Percentiles rank a stretch among this genome's conserved stretches.
Conservation (phyloP, 2,888 invertebrate species). For the Leistus spinibarbis region DNA sequence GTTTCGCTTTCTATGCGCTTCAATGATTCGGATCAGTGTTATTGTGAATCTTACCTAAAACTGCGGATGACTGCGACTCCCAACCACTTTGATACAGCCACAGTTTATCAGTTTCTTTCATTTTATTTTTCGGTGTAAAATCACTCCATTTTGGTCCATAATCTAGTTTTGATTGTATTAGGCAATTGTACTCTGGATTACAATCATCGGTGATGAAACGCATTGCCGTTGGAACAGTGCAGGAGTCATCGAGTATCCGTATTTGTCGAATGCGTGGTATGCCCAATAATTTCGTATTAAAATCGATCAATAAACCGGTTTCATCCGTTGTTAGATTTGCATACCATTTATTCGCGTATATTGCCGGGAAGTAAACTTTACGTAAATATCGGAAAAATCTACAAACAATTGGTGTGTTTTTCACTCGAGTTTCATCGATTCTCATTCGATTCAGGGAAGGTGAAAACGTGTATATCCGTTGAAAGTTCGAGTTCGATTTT, state of each 20-base stretch:
- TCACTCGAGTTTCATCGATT: background rate
- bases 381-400: slow-evolving; percentile 21
- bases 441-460: no score
- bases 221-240: slow-evolving; percentile 42
- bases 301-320: slow-evolving; percentile 48
- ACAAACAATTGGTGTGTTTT: no score
- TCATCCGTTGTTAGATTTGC: slow-evolving; percentile 43
- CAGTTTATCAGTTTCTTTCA: slow-evolving; percentile 36
- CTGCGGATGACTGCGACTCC: background rate
- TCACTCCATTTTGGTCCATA: slow-evolving; percentile 43
- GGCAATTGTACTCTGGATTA: slow-evolving; percentile 39
- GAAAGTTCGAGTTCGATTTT: no score
- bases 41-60: background rate
- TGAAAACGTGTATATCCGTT: no score
- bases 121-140: slow-evolving; percentile 13
- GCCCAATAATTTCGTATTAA: slow-evolving; percentile 48
- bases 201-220: slow-evolving; percentile 43
- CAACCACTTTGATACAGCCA: slow-evolving; percentile 31
- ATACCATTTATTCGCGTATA: slow-evolving; percentile 46
- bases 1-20: background rate
- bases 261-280: slow-evolving; percentile 47
- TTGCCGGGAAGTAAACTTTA: slow-evolving; percentile 7
- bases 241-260: slow-evolving; percentile 37
- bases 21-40: background rate
- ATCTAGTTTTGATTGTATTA: slow-evolving; percentile 36